phyloP scores from a whole-genome alignment of 1,140 invertebrate species.

The Drosophila suzukii region DNA sequence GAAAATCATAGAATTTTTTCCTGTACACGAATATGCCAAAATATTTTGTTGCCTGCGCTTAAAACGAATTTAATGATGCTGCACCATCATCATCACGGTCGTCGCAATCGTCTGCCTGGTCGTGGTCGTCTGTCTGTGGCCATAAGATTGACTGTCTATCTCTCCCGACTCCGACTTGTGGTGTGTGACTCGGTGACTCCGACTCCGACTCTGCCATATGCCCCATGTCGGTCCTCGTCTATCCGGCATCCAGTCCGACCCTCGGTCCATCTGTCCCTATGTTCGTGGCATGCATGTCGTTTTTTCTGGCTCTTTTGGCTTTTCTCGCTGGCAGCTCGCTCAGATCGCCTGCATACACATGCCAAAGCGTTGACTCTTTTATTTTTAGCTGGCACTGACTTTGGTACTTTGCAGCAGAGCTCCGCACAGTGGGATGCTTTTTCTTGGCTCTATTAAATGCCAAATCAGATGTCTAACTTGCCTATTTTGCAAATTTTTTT shows the following conservation, averaged over 20 bases:
- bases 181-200: slow-evolving; percentile 24
- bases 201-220: slow-evolving; percentile 46
- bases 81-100: slow-evolving; percentile 49
- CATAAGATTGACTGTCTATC: slow-evolving; percentile 81
- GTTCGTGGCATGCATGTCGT: slow-evolving; percentile 71
- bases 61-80: slow-evolving; percentile 81
- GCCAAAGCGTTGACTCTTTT: slow-evolving; percentile 79
- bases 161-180: slow-evolving; percentile 47
- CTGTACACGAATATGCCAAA: slow-evolving; percentile 61
- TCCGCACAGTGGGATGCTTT: slow-evolving; percentile 46
- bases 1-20: neutral
- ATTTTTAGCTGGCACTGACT: slow-evolving; percentile 77
- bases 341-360: slow-evolving; percentile 72
- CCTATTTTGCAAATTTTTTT: too few relatives aligned
- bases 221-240: slow-evolving; percentile 57
- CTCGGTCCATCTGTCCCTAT: slow-evolving; percentile 17
- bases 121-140: slow-evolving; percentile 62
- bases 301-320: slow-evolving; percentile 48
- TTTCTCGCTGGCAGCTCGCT: slow-evolving; percentile 35
- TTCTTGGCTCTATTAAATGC: neutral
- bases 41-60: slow-evolving; percentile 60
- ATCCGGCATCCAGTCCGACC: slow-evolving; percentile 30
- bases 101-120: slow-evolving; percentile 43
- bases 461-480: neutral
- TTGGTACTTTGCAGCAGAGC: slow-evolving; percentile 29